Evolutionary conservation across 1,140 invertebrate species (phyloP).

Genomic region (Diprion similis): DNA sequence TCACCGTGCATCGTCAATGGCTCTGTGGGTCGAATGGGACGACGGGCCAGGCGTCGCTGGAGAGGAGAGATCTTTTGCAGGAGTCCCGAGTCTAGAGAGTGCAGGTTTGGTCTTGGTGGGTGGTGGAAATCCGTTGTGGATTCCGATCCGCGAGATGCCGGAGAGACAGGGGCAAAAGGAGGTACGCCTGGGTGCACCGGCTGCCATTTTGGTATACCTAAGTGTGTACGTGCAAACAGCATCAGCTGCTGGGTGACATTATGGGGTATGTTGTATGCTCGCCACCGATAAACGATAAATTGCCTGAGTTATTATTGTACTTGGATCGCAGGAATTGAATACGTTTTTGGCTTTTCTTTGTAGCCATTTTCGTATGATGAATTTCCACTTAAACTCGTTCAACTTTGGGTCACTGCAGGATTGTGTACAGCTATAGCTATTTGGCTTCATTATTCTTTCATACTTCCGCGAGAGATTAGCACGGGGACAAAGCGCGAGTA

Average conservation of each 20-base stretch:
- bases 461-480: too few relatives aligned
- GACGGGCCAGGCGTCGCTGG: background rate
- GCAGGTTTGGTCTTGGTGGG: background rate
- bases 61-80: background rate
- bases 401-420: too few relatives aligned
- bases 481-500: too few relatives aligned
- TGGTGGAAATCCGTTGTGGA: background rate
- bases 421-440: too few relatives aligned
- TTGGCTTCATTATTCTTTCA: too few relatives aligned
- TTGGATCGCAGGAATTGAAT: too few relatives aligned
- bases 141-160: background rate
- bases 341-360: too few relatives aligned
- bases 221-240: background rate
- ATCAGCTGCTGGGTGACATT: background rate
- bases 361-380: too few relatives aligned
- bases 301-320: too few relatives aligned
- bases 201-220: background rate
- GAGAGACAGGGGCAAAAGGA: background rate
- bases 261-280: background rate
- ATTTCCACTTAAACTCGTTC: too few relatives aligned
- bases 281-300: constrained; percentile 2
- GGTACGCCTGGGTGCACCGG: too few relatives aligned
- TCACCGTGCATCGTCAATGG: background rate
- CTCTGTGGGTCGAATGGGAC: background rate
- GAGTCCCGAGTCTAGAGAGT: background rate